Conservation (phyloP, 2,888 invertebrate species). For the Timandra comae region DNA sequence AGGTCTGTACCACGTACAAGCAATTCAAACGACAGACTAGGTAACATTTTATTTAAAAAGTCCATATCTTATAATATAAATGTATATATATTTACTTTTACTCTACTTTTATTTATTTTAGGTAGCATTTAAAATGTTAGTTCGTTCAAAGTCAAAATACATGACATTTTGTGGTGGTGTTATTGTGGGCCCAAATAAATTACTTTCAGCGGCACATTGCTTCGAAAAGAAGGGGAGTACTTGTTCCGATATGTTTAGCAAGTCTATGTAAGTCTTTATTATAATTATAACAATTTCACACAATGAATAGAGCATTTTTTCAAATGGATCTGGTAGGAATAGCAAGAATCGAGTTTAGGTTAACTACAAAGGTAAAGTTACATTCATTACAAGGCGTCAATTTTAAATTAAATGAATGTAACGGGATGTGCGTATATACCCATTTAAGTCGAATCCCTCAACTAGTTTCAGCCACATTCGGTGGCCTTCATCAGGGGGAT, state of each 20-base stretch:
- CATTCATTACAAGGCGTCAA: too few relatives aligned
- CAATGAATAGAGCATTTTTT: neutral
- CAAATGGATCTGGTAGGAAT: neutral
- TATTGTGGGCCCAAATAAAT: neutral
- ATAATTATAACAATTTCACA: neutral
- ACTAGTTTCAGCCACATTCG: too few relatives aligned
- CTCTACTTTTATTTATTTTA: neutral
- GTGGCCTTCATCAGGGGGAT: too few relatives aligned
- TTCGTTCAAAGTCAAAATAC: neutral
- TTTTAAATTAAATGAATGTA: too few relatives aligned
- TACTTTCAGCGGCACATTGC: conserved; percentile 8
- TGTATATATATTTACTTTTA: too few relatives aligned
- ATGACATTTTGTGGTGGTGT: neutral
- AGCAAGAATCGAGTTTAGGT: neutral
- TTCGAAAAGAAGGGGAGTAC: too few relatives aligned
- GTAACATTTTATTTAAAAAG: neutral
- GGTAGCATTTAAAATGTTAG: neutral
- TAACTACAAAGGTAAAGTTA: neutral
- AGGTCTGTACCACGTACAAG: too few relatives aligned
- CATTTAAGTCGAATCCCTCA: too few relatives aligned
- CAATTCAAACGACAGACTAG: too few relatives aligned
- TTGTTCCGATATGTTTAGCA: neutral
- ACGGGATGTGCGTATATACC: too few relatives aligned
- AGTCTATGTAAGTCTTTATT: neutral
- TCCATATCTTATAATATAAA: neutral